Evolutionary conservation across 2,888 invertebrate species (phyloP).

Genomic region (Zonitis immaculata): DNA sequence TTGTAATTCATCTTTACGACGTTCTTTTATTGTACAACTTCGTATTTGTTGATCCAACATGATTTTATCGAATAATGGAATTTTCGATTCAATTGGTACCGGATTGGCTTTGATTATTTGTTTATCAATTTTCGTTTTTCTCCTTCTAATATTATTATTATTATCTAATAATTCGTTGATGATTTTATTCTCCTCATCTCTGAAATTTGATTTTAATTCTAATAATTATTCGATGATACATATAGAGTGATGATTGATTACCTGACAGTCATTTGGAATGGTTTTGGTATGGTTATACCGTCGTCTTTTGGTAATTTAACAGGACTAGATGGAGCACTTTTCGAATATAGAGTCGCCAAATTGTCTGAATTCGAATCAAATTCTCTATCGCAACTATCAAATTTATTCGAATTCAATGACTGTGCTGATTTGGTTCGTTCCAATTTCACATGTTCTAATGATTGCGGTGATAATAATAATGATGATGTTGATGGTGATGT

Average conservation of each 20-base stretch:
- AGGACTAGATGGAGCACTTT: conserved; percentile 59
- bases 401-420: conserved; percentile 35
- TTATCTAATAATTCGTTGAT: conserved; percentile 49
- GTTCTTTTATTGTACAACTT: conserved; percentile 56
- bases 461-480: conserved; percentile 23
- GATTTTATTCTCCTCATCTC: conserved; percentile 62
- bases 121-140: conserved; percentile 46
- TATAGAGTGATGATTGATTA: conserved; percentile 34
- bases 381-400: conserved; percentile 40
- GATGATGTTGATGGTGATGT: conserved; percentile 28
- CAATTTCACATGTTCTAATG: conserved; percentile 21
- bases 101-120: conserved; percentile 58
- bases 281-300: conserved; percentile 59
- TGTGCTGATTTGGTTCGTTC: conserved; percentile 35
- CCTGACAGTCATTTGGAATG: conserved; percentile 68
- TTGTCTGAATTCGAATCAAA: conserved; percentile 35
- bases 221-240: conserved; percentile 10
- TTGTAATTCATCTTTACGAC: conserved; percentile 58
- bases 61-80: conserved; percentile 68
- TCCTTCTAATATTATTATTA: too few species aligned
- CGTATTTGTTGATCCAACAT: conserved; percentile 65
- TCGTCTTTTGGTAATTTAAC: conserved; percentile 43
- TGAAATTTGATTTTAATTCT: conserved; percentile 38
- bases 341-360: conserved; percentile 36
- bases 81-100: conserved; percentile 65